Evolutionary conservation across 53 echinoderm and acorn worm species (phyloP), one percentile per base, ranked within the genome.

Genomic region (Luidia sarsii): DNA sequence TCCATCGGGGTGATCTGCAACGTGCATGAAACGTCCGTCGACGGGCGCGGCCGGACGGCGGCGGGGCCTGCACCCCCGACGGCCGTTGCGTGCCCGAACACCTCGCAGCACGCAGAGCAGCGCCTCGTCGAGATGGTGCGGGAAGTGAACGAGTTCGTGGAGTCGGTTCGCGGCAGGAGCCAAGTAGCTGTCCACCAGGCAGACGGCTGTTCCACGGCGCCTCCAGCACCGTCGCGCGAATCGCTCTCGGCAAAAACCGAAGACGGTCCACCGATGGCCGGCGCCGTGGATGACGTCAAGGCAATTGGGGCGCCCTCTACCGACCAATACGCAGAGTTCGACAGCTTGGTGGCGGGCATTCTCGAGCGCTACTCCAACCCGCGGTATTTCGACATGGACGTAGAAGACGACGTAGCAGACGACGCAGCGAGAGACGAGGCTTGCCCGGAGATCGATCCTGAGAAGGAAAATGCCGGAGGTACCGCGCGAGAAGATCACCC

Each of bases 1-100:
- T 77, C 77, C 33, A 61, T 77, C 32, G 77, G 77, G 25, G 77
- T 77, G 19, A 45, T 77, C 16, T 77, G 77, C 16, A 77, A 77
- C 61, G 30, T 77, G n/a, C 59, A 77, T 20, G 60, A 77, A n/a
- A 30, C 72, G 14, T 50, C 37, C n/a, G 37, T 36, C n/a, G 36
- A 63, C 30, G 63, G 37, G 16, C 63, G 10, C 33, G 36, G 15
- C 14, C 4, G 20, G 36, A 3, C 34, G 1, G 36, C 33, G 1
- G 32, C 32, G 60, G 32, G 30, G 32, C 1, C 60, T 5, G 51
- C 7, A 0, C 14, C 21, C 33, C 25, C 13, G 10, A 21, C 48
- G 46, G 33, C 31, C 14, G 60, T 11, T n/a, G 33, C 18, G 19
- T 7, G 31, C n/a, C 5, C 59, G 5, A 61, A 38, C 15, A 13